phyloP scores from a whole-genome alignment of 2,888 invertebrate genomes.

The Metalampra italica region DNA sequence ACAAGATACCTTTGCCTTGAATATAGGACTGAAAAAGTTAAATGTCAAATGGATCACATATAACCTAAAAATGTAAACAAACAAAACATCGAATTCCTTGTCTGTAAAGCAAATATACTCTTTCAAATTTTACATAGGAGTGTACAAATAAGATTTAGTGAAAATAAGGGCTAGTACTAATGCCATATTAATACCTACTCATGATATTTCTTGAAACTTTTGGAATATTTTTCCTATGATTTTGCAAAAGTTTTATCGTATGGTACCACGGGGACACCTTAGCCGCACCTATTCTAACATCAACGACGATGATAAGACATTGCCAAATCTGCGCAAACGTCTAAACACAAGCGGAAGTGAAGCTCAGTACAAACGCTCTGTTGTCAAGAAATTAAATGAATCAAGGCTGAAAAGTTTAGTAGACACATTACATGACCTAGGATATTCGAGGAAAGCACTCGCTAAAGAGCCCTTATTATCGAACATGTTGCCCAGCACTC shows the following conservation, averaged over 20 bases:
- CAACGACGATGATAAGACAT: not conserved
- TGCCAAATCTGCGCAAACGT: conserved; percentile 38
- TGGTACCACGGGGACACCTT: not conserved
- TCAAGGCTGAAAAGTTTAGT: conserved; percentile 36
- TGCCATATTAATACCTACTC: too few species aligned
- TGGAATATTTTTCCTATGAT: not conserved
- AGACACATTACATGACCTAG: conserved; percentile 43
- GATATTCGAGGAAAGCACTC: conserved; percentile 41
- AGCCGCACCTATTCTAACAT: not conserved
- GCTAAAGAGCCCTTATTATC: conserved; percentile 52
- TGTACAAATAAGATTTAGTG: too few species aligned
- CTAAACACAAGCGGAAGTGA: conserved; percentile 43
- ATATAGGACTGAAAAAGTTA: too few species aligned
- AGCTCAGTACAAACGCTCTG: conserved; percentile 57
- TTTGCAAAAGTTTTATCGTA: not conserved
- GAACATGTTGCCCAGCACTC: conserved; percentile 51
- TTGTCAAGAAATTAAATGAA: conserved; percentile 43
- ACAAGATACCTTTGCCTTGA: too few species aligned
- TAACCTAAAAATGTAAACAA: too few species aligned
- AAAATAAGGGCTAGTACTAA: too few species aligned
- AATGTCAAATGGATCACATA: too few species aligned
- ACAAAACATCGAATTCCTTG: too few species aligned
- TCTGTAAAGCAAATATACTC: too few species aligned
- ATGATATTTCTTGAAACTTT: too few species aligned
- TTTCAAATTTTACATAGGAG: too few species aligned